Evolutionary conservation across 1,140 invertebrate species (phyloP).

Genomic region (Drosophila melanogaster): Release_6_plus_ISO1_MT NT_037436.4:3662501-3663000

Average conservation of each 20-base stretch:
- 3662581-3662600: constrained; percentile 10
- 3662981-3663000: constrained; percentile 80
- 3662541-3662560: neutral
- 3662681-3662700: constrained; percentile 49
- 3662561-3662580: constrained; percentile 12
- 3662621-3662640: constrained; percentile 52
- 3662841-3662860: constrained; percentile 82
- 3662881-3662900: constrained; percentile 29
- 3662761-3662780: constrained; percentile 68
- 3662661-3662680: constrained; percentile 41
- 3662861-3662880: constrained; percentile 76
- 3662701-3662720: constrained; percentile 62
- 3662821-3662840: constrained; percentile 30
- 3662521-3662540: neutral
- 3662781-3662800: constrained; percentile 70
- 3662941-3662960: constrained; percentile 62
- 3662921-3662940: constrained; percentile 20
- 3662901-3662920: constrained; percentile 67
- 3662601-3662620: constrained; percentile 28
- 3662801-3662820: constrained; percentile 55
- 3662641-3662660: constrained; percentile 76
- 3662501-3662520: neutral
- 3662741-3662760: constrained; percentile 67
- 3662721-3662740: constrained; percentile 65
- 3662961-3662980: constrained; percentile 54